phyloP scores from a whole-genome alignment of 1,140 invertebrate genomes.

The Acyrthosiphon pisum region DNA sequence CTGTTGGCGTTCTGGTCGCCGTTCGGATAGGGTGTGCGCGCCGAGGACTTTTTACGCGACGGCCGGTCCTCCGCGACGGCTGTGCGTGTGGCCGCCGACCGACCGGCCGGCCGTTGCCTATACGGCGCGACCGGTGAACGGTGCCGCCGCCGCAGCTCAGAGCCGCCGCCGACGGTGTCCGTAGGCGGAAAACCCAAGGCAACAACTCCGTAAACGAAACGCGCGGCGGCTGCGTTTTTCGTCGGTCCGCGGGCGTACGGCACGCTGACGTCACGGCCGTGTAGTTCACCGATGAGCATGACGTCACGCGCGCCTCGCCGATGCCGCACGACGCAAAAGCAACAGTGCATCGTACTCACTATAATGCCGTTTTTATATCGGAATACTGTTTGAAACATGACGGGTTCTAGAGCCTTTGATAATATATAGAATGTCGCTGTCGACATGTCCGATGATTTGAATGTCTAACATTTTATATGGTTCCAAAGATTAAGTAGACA shows the following conservation, averaged over 20 bases:
- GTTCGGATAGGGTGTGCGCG: background rate
- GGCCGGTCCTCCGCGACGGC: background rate
- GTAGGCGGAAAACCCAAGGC: conserved; percentile 47
- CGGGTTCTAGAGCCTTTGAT: too few relatives aligned
- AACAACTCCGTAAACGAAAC: conserved; percentile 21
- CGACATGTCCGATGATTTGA: background rate
- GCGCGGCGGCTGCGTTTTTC: background rate
- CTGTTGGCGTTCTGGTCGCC: conserved; percentile 46
- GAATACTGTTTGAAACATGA: too few relatives aligned
- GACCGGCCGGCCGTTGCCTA: background rate
- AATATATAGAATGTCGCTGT: background rate
- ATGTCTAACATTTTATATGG: background rate
- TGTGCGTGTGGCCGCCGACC: background rate
- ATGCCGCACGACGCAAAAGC: background rate
- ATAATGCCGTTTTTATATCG: too few relatives aligned
- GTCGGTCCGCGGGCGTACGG: background rate
- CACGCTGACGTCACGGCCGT: background rate
- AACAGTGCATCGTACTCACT: too few relatives aligned
- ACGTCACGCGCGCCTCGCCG: background rate
- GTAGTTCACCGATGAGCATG: background rate
- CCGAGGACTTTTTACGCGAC: conserved; percentile 29
- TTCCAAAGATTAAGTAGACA: background rate
- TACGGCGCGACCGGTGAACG: background rate
- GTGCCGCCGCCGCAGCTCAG: background rate
- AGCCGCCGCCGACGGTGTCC: background rate